Conservation (phyloP, 2,888 invertebrate species). For the Erpobdella octoculata region DNA sequence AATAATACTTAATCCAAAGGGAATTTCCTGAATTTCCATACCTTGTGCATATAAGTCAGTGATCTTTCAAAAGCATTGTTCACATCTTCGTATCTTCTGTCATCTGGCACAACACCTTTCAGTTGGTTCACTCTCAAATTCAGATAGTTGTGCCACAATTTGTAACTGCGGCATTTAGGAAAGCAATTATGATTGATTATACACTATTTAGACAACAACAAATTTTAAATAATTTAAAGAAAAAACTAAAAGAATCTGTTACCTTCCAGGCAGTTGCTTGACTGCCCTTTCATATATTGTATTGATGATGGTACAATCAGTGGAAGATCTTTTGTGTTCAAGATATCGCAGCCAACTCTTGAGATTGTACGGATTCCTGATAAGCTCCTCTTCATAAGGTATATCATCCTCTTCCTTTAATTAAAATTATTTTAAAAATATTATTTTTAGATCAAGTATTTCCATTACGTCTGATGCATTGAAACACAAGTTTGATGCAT, state of each 20-base stretch:
- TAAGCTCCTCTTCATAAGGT: constrained; percentile 95
- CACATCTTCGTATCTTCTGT: constrained; percentile 80
- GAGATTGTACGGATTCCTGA: constrained; percentile 91
- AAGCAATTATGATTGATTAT: background rate
- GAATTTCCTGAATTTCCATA: no score
- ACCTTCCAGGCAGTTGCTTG: constrained; percentile 91
- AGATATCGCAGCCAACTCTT: constrained; percentile 97
- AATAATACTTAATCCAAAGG: background rate
- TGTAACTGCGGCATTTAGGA: constrained; percentile 60
- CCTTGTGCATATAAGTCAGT: constrained; percentile 95
- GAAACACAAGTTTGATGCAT: no score
- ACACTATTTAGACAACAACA: background rate
- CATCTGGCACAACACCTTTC: constrained; percentile 68
- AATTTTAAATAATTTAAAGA: background rate
- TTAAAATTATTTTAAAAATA: no score
- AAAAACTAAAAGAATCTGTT: constrained; percentile 29
- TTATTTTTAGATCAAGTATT: no score
- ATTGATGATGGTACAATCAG: constrained; percentile 74
- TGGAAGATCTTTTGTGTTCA: constrained; percentile 77
- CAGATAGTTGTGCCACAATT: constrained; percentile 93
- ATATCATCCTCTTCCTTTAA: constrained; percentile 74
- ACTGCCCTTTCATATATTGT: constrained; percentile 89
- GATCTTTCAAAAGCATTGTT: constrained; percentile 93
- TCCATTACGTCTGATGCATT: no score
- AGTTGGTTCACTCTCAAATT: constrained; percentile 76